Evolutionary conservation across 2,797 vertebrate genomes (phyloP).

Genomic region (Gymnoscopelus braueri): DNA sequence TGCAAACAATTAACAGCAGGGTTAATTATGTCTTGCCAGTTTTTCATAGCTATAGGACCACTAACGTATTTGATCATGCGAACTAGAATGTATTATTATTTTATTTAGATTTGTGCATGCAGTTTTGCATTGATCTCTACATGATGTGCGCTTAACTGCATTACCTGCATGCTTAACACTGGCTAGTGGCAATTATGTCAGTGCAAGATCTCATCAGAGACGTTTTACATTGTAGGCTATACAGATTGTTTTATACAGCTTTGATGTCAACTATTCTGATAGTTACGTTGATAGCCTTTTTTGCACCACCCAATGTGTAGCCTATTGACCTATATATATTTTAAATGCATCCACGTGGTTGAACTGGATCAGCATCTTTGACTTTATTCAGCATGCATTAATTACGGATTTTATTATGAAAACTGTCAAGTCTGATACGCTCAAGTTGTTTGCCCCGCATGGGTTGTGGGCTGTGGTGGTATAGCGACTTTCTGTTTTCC

Average conservation of each 20-base stretch:
- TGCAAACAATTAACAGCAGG: slow-evolving; percentile 9
- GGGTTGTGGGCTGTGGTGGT: slow-evolving; percentile 12
- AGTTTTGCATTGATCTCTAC: background rate
- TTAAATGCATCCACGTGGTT: too few species aligned
- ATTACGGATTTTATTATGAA: background rate
- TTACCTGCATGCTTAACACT: background rate
- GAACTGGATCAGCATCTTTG: too few species aligned
- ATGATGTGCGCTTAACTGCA: background rate
- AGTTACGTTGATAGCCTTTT: too few species aligned
- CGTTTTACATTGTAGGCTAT: too few species aligned
- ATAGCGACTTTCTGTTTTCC: slow-evolving; percentile 70
- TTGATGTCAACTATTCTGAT: too few species aligned
- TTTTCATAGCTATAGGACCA: too few species aligned
- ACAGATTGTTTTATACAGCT: too few species aligned
- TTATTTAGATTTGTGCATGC: too few species aligned
- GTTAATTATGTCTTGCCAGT: background rate
- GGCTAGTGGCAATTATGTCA: background rate
- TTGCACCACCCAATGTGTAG: too few species aligned
- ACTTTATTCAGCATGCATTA: background rate
- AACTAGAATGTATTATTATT: too few species aligned
- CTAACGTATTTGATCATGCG: background rate
- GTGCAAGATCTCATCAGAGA: background rate
- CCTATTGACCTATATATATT: too few species aligned
- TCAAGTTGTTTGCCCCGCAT: background rate
- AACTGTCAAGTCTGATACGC: background rate